phyloP scores from a whole-genome alignment of 2,888 invertebrate genomes.

The Rutpela maculata region DNA sequence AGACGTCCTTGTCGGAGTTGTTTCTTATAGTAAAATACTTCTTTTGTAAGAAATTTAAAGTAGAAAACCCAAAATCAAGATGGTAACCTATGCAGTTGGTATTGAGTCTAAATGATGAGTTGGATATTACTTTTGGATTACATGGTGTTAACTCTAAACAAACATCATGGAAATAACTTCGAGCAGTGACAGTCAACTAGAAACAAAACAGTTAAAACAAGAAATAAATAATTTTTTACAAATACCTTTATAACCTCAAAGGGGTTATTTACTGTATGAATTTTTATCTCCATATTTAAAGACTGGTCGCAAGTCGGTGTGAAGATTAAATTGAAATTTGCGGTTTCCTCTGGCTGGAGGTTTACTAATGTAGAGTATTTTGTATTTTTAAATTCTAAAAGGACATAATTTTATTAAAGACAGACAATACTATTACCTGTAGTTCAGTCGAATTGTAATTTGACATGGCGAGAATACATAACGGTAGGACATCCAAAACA shows the following conservation, averaged over 20 bases:
- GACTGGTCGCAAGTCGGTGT: constrained; percentile 64
- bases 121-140: background rate
- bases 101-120: background rate
- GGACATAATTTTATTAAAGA: background rate
- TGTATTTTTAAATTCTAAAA: constrained; percentile 41
- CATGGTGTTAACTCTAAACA: constrained; percentile 36
- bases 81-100: constrained; percentile 59
- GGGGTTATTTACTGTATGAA: constrained; percentile 76
- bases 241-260: constrained; percentile 75
- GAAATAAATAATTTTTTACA: constrained; percentile 24
- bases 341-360: constrained; percentile 64
- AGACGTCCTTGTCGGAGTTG: constrained; percentile 66
- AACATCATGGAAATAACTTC: constrained; percentile 55
- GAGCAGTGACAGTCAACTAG: constrained; percentile 68
- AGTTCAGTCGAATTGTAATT: too few relatives aligned
- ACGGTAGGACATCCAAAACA: too few relatives aligned
- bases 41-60: constrained; percentile 69
- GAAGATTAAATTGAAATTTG: constrained; percentile 68
- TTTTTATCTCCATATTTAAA: constrained; percentile 67
- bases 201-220: constrained; percentile 39
- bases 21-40: constrained; percentile 73
- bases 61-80: constrained; percentile 71
- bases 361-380: constrained; percentile 57
- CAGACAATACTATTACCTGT: too few relatives aligned
- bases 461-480: too few relatives aligned